These are phyloP conservation scores for Drosophila robusta DNA, from an alignment of 2,888 invertebrate genomes.

Conservation along the genomic window DNA sequence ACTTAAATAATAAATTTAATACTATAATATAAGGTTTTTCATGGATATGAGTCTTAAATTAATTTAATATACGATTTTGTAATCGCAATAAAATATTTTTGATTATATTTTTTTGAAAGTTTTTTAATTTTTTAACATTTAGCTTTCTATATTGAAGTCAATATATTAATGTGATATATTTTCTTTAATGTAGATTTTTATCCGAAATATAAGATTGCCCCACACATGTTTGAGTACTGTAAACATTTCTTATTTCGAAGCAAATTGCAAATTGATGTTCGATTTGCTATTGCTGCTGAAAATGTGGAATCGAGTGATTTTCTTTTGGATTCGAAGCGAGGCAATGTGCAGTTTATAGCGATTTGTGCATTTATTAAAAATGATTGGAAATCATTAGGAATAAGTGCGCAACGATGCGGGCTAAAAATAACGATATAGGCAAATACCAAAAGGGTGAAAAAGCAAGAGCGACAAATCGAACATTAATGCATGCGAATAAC, in stretches of 20 bases:
- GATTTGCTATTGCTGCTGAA: slow-evolving; percentile 14
- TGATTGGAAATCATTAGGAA: slow-evolving; percentile 53
- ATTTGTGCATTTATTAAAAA: slow-evolving; percentile 59
- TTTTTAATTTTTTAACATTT: too few species aligned
- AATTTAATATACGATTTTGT: too few species aligned
- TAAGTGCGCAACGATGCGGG: slow-evolving; percentile 8
- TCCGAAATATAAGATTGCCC: neutral
- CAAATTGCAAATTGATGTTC: slow-evolving; percentile 31
- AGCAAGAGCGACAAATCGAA: neutral
- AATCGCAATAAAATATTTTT: too few species aligned
- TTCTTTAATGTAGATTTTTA: too few species aligned
- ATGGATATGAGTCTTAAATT: too few species aligned
- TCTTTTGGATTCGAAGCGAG: slow-evolving; percentile 5
- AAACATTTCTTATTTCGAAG: slow-evolving; percentile 24
- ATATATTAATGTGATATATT: too few species aligned
- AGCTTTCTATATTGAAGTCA: too few species aligned
- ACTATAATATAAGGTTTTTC: neutral
- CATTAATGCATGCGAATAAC: slow-evolving; percentile 3
- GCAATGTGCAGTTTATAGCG: slow-evolving; percentile 22
- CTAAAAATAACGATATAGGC: slow-evolving; percentile 51
- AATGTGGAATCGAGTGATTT: slow-evolving; percentile 16
- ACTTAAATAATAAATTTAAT: slow-evolving; percentile 7
- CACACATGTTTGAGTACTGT: neutral
- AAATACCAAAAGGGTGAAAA: slow-evolving; percentile 32
- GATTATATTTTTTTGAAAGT: neutral